Conservation (phyloP, 2,113 vertebrate species). For the Prinia subflava region DNA sequence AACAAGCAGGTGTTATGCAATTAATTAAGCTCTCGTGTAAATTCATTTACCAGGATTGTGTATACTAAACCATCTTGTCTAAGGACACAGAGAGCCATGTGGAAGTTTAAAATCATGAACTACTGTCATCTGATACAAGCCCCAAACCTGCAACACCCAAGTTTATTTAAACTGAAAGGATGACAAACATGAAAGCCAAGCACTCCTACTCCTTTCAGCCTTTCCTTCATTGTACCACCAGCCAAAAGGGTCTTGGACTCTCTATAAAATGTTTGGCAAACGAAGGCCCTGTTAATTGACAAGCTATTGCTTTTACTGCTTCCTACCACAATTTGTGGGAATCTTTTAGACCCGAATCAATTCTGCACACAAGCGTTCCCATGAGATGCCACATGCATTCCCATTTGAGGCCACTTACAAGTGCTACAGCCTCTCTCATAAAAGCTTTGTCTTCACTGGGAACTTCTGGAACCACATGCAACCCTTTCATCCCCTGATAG, state of each 20-base stretch:
- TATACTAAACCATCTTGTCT: background rate
- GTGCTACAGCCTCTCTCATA: background rate
- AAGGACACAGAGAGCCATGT: background rate
- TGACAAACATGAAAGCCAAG: background rate
- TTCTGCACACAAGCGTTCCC: slow-evolving; percentile 46
- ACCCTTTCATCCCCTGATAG: slow-evolving; percentile 9
- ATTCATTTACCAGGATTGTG: background rate
- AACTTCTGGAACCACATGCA: background rate
- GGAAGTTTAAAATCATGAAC: slow-evolving; percentile 34
- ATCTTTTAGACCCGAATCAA: slow-evolving; percentile 32
- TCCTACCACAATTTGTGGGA: slow-evolving; percentile 39
- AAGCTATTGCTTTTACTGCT: slow-evolving; percentile 61
- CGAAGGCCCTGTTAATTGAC: slow-evolving; percentile 51
- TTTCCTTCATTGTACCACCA: background rate
- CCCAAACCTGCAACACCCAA: background rate
- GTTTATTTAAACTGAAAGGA: slow-evolving; percentile 15
- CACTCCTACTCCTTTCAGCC: background rate
- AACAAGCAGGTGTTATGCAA: background rate
- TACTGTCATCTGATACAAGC: background rate
- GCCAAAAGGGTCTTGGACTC: slow-evolving; percentile 6
- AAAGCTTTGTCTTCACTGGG: background rate
- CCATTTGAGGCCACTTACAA: slow-evolving; percentile 27
- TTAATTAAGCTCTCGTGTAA: background rate
- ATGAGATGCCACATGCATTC: slow-evolving; percentile 37
- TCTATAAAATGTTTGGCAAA: slow-evolving; percentile 53